Evolutionary conservation across 2,888 invertebrate genomes (phyloP).

Genomic region (Eugnorisma glareosa): DNA sequence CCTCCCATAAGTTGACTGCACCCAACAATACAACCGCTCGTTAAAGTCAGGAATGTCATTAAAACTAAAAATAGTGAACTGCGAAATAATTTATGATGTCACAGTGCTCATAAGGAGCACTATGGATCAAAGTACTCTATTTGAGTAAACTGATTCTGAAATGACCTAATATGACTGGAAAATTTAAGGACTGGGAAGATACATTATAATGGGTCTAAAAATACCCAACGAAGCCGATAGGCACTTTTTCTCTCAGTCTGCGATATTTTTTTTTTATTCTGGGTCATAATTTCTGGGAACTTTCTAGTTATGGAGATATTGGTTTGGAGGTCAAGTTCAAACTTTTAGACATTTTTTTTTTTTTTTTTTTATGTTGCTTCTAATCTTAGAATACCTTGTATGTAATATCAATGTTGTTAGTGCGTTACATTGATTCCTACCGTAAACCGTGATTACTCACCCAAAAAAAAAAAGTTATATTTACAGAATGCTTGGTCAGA

Average conservation of each 20-base stretch:
- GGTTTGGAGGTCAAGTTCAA: not conserved
- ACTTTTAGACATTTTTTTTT: not conserved
- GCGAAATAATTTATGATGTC: conserved; percentile 12
- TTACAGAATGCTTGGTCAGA: too few species aligned
- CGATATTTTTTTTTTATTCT: not conserved
- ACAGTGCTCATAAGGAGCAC: not conserved
- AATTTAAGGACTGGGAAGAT: not conserved
- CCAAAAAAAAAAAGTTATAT: not conserved
- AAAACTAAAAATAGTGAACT: conserved; percentile 50
- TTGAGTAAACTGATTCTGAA: not conserved
- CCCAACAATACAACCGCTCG: conserved; percentile 41
- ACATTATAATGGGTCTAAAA: not conserved
- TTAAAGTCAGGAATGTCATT: conserved; percentile 42
- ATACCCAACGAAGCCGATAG: not conserved
- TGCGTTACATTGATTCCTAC: not conserved
- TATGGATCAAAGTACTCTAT: not conserved
- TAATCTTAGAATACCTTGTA: not conserved
- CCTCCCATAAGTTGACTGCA: conserved; percentile 28
- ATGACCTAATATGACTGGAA: not conserved
- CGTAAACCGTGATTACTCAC: not conserved
- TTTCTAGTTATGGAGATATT: not conserved
- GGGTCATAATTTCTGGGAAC: not conserved
- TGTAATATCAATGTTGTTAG: not conserved
- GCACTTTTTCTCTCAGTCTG: too few species aligned
- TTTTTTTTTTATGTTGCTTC: too few species aligned